Base-by-base conservation (phyloP, 2,113 vertebrate species). In the Burhinus bistriatus region DNA sequence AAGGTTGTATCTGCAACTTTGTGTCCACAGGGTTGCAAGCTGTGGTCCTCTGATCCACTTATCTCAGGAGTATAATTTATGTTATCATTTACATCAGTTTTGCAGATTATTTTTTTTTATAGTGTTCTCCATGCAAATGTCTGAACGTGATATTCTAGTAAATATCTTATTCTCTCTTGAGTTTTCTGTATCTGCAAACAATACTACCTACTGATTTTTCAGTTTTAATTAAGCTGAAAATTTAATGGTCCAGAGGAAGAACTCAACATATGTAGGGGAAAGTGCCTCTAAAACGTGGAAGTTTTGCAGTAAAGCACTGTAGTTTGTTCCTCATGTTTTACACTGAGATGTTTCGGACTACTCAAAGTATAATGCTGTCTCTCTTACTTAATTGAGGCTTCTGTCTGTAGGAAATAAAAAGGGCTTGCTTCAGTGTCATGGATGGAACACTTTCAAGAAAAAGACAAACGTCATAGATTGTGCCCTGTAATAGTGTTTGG, bases 141-240 rank as follows among this genome's bases (percentile, higher is more conserved):
- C 6, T 7, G 44, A 54, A 58, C 0, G 0, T 1, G 32, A 10
- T 79, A 8, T 3, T 84, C 27, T 36, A 54, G 42, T 54, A 21
- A 81, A 52, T 5, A 4, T n/a, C 14, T 55, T 45, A 6, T 11
- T 66, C 16, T 77, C 14, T 22, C 40, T 49, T 1, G 2, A 38
- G 30, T 29, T 65, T 83, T 66, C 36, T 58, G 6, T 44, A 18
- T 32, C 32, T 88, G 21, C 11, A 62, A 62, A 34, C 30, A 62
- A 34, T 16, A 0, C 11, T 44, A 15, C 10, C 5, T 87, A 14
- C 15, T 8, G 13, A 18, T 59, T 69, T 77, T 6, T 62, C 23
- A 8, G 26, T 70, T 85, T 73, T 59, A 62, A 19, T 51, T 70
- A 52, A 62, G 40, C 47, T 49, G 32, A 45, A 66, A 49, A 58